Conservation (phyloP, 1,140 invertebrate species). For the Diachasmimorpha longicaudata region DNA sequence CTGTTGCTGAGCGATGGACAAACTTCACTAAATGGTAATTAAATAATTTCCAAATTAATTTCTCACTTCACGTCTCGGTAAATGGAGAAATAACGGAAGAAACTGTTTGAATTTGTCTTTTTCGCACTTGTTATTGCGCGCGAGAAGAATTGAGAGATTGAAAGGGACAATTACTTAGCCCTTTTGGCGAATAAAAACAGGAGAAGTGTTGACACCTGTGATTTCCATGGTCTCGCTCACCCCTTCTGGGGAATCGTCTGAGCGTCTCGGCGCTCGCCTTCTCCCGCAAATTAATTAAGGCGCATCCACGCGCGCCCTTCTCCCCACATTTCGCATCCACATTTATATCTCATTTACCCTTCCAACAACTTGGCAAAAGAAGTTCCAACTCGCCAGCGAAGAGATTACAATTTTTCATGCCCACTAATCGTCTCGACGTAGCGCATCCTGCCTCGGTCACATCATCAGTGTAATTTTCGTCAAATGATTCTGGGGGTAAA, state of each 20-base stretch:
- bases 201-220: background rate
- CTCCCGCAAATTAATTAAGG: slow-evolving; percentile 48
- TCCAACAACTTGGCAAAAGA: background rate
- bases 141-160: slow-evolving; percentile 1
- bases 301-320: slow-evolving; percentile 37
- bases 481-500: background rate
- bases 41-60: too few species aligned
- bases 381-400: background rate
- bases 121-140: background rate
- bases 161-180: slow-evolving; percentile 3
- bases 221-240: slow-evolving; percentile 5
- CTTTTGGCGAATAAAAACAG: background rate
- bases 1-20: too few species aligned
- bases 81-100: background rate
- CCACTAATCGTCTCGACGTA: slow-evolving; percentile 4
- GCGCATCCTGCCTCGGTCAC: background rate
- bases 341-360: slow-evolving; percentile 15
- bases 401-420: slow-evolving; percentile 5
- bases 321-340: background rate
- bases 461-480: slow-evolving; percentile 9
- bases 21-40: too few species aligned
- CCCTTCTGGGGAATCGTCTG: slow-evolving; percentile 30
- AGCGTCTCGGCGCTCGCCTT: slow-evolving; percentile 26
- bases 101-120: too few species aligned
- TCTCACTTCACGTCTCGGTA: too few species aligned